Base-by-base conservation (phyloP, 2,797 vertebrate genomes). In the Semotilus atromaculatus region DNA sequence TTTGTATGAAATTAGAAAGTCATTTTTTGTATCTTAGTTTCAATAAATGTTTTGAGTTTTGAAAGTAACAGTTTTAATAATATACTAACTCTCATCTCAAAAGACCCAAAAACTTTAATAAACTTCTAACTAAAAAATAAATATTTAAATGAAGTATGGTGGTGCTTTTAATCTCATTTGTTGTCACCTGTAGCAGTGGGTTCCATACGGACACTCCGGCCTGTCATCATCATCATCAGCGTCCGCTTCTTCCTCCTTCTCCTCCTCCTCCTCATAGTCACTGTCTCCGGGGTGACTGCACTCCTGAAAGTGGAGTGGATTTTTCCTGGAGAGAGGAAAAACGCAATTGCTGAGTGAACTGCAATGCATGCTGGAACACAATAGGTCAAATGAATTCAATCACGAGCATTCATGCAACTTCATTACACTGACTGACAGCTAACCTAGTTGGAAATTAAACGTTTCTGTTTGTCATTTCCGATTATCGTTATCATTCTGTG, bases 271-370 rank as follows among this genome's bases (percentile, higher is more conserved):
- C 73, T 92, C 55, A 5, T 91, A 92, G 88, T 96, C 95, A 0
- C 53, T 34, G 90, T 96, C 95, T 0, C 94, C 94, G 0, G 95
- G 95, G 86, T 96, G 95, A 88, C 94, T 93, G 90, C 89, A 85
- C 85, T 96, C 94, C 85, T 94, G 93, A 82, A 95, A 95, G 40
- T 96, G 95, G 2, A 90, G 1, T 0, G 94, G 95, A 86, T 96
- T 96, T 89, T 96, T 95, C 89, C 95, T 96, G 88, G 3, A 71
- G 5, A 34, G 51, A 74, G 13, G 66, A 66, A 70, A 64, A 55
- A 58, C 13, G 68, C 29, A 68, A 53, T 9, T 77, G 23, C 34
- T 1, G 14, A 40, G 7, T 40, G 36, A 77, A 77, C 4, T 18
- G 74, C 31, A 5, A 38, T 38, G 21, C 74, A 58, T 2, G 53